Base-by-base conservation (phyloP, 1,140 invertebrate genomes). In the Coboldia fuscipes region DNA sequence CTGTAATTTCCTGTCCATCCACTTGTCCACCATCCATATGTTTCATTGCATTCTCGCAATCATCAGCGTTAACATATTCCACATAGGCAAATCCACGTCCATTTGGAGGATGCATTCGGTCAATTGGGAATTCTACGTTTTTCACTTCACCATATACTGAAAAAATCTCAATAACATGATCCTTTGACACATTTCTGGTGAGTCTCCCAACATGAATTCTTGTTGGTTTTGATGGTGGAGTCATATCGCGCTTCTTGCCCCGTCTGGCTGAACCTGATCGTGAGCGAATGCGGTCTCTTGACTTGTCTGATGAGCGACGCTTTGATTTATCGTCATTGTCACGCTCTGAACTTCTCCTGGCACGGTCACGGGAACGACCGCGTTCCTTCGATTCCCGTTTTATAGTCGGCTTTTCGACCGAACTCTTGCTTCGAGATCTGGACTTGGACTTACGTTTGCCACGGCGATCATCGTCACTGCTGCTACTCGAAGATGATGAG, bases 11-110 rank as follows among this genome's bases (percentile, higher is more conserved):
- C 54, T 93, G 86, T 13, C 89, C 89, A 63, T 82, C 77, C 42
- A 83, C 76, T 58, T 81, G 77, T 21, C 76, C 93, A 55, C 93
- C 93, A 63, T 98, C 90, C 93, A 97, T 97, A 46, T 97, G 86
- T 58, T 96, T 97, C 72, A 97, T 88, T 0, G 93, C 93, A 61
- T 92, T 92, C 57, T 96, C 89, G 21, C 92, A 92, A 58, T 96
- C 89, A 46, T 96, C 90, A 1, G 85, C 61, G 37, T 74, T 92
- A 41, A 75, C 76, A 59, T 82, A 98, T 47, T 97, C 92, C 6
- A 98, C 77, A 55, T 96, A 97, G 6, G 84, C 88, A 62, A 86
- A 88, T 12, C 90, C 88, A 18, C 80, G 66, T 16, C 81, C 78
- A 41, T 88, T 66, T 49, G 83, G 74, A 0, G 75, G 68, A 57